Base-by-base conservation (phyloP, 2,888 invertebrate species). In the Pachliopta kotzebuea region DNA sequence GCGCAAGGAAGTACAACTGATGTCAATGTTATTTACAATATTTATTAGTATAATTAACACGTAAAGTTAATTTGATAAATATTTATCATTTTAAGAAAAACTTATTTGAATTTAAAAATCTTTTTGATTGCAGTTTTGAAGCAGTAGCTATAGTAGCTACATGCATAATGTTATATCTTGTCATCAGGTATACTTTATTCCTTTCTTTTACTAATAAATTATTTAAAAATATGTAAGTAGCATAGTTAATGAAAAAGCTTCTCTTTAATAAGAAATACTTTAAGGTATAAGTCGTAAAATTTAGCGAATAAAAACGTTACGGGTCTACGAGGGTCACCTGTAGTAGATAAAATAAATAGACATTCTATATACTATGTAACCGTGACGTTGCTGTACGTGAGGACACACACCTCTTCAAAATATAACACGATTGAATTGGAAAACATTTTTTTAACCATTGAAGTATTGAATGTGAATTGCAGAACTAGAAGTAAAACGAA, bases 381-480 rank as follows among this genome's bases (percentile, higher is more conserved):
- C 56, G 20, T 21, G 20, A 63, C 62, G 62, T 53, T 53, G 42
- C 53, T 53, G 20, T 61, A 60, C 54, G 54, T 60, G 60, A 37
- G n/a, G 42, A 20, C 54, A 42, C 53, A 52, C 21, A 21, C 21
- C n/a, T 52, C 21, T n/a, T 1, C 50, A 52, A 20, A 52, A 52
- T 20, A 52, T 52, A 45, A 45, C n/a, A 45, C n/a, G n/a, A n/a
- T 45, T 45, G 18, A n/a, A 45, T 6, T n/a, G 45, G 8, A 6
- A 37, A 6, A 8, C 2, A 8, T 6, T 45, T 45, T 45, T 45
- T 45, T 45, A n/a, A n/a, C 6, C n/a, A n/a, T 45, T 18, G 11
- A 37, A 37, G 37, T 37, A 14, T 37, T 37, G 37, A 14, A 37
- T 11, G 37, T 37, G 3, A 37, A 14, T 37, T 37, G 37, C 14